phyloP scores from a whole-genome alignment of 2,888 invertebrate species.

The Drosophila cyrtoloma region DNA sequence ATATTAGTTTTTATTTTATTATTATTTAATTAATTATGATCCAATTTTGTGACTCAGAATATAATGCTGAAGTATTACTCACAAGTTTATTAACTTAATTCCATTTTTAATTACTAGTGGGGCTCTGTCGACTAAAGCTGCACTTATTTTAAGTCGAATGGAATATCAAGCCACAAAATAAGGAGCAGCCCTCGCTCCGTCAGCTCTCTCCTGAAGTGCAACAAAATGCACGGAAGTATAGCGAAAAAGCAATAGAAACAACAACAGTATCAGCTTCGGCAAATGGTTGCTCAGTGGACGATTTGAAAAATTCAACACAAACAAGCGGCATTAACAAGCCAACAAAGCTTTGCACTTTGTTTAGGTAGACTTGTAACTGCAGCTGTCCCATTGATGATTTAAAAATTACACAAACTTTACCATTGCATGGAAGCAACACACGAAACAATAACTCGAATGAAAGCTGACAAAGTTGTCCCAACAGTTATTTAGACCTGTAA shows the following conservation, averaged over 20 bases:
- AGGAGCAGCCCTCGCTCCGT: conserved; percentile 41
- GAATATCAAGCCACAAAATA: not conserved
- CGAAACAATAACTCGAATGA: conserved; percentile 41
- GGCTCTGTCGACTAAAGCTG: not conserved
- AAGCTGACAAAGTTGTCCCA: conserved; percentile 21
- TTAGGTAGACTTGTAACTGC: conserved; percentile 14
- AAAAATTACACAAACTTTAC: conserved; percentile 67
- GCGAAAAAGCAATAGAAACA: conserved; percentile 34
- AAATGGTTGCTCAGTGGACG: conserved; percentile 66
- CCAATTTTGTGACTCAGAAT: not conserved
- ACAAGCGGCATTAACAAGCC: conserved; percentile 46
- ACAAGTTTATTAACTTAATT: not conserved
- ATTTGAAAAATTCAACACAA: conserved; percentile 74
- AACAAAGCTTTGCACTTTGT: conserved; percentile 47
- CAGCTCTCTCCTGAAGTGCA: conserved; percentile 55
- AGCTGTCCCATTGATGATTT: conserved; percentile 46
- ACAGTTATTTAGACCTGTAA: conserved; percentile 25
- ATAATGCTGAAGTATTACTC: not conserved
- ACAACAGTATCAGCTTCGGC: conserved; percentile 61
- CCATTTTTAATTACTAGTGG: not conserved
- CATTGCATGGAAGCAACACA: conserved; percentile 8
- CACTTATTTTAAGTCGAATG: not conserved
- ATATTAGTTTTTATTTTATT: not conserved
- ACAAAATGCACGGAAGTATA: conserved; percentile 69
- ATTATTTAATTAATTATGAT: not conserved